Evolutionary conservation across 2,797 vertebrate species (phyloP).

Genomic region (Botia almorhae): DNA sequence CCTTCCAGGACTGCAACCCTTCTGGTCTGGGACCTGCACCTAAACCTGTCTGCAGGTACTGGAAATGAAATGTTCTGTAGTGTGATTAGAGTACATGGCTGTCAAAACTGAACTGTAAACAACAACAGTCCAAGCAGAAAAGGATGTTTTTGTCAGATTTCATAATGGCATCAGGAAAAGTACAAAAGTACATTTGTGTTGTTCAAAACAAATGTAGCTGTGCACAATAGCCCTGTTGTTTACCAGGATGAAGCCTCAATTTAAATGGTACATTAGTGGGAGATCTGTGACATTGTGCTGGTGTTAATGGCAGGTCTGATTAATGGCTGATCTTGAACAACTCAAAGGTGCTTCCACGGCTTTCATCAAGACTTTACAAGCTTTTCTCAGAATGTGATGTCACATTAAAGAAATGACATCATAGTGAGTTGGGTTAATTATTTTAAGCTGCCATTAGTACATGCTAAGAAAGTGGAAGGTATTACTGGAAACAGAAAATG

Average conservation of each 20-base stretch:
- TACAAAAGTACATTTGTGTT: neutral
- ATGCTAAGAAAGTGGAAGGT: neutral
- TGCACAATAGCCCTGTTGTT: neutral
- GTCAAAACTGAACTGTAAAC: too few relatives aligned
- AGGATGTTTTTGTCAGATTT: neutral
- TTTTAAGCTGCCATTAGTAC: neutral
- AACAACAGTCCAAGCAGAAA: too few relatives aligned
- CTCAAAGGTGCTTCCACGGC: neutral
- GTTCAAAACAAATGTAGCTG: neutral
- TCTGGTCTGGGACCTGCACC: constrained; percentile 84
- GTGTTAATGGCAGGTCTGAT: neutral
- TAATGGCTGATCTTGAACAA: too few relatives aligned
- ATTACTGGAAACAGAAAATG: neutral
- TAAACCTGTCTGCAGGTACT: constrained; percentile 93
- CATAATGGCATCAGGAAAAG: neutral
- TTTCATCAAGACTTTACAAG: neutral
- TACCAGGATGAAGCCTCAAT: neutral
- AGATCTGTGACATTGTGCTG: neutral
- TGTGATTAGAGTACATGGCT: too few relatives aligned
- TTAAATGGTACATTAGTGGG: neutral
- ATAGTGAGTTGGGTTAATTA: neutral
- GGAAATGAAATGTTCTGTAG: neutral
- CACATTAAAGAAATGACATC: neutral
- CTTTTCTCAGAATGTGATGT: neutral
- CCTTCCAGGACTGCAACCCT: constrained; percentile 91